Base-by-base conservation (phyloP, 2,797 vertebrate species). In the Rhincodon typus region DNA sequence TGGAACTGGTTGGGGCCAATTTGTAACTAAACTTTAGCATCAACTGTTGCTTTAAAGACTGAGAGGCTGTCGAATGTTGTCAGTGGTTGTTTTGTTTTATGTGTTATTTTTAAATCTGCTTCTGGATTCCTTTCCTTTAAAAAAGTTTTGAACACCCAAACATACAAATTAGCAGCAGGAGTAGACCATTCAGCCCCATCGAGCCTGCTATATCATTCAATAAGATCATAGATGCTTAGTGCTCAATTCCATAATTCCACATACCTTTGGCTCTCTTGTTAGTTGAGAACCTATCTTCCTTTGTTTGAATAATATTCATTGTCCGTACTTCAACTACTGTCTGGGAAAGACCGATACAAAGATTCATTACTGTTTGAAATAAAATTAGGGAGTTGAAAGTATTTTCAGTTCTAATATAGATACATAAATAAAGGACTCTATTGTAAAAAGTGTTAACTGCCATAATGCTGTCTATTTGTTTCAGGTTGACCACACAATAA, bases 401-500 rank as follows among this genome's bases (percentile, higher is more conserved):
- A n/a, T 21, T 74, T 72, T 95, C 27, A 25, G 46, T 50, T 74
- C 86, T n/a, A 86, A 87, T n/a, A 23, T n/a, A 42, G 10, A 66
- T 25, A 86, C 19, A 82, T 23, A 46, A 7, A 62, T 2, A 46
- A 94, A 38, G 30, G 46, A 62, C 34, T 66, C 21, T 94, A 30
- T 69, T 74, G n/a, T 72, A 34, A 70, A n/a, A 91, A 13, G 30
- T 57, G 10, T 62, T 79, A 79, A 30, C 5, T 77, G 3, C 38
- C 69, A 21, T 79, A 30, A 67, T 82, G n/a, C 66, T 95, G 42
- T 79, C 77, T 34, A n/a, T 96, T 93, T 96, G 67, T 79, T 97
- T n/a, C 97, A 99, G 99, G 99, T 99, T n/a, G 99, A 99, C 96
- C 99, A 99, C 97, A 99, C 99, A 0, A 99, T 99, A 97, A 99